Base-by-base conservation (phyloP, 35 echinoderm and acorn worm genomes). In the Holothuria glaberrima region DNA sequence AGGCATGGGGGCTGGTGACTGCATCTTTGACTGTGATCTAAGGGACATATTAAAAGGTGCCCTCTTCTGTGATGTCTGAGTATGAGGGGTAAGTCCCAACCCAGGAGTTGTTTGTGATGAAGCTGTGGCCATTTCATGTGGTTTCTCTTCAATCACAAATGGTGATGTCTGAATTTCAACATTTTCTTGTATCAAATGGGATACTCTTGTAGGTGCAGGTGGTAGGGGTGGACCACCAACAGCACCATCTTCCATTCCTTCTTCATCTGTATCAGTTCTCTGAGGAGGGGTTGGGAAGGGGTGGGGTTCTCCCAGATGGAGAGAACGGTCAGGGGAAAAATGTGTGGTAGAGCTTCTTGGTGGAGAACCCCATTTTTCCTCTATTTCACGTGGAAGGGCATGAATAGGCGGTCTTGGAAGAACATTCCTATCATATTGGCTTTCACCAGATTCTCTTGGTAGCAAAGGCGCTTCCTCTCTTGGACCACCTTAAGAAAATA, bases 231-330 rank as follows among this genome's bases (percentile, higher is more conserved):
- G 50, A 54, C 50, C 31, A 24, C 28, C 63, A 30, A 22, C 63
- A 69, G 31, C 22, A 29, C 25, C 66, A 4, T 69, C 34, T 9
- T 78, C 56, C 26, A 61, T 32, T 26, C 4, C 27, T 20, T 62
- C 59, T 17, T 86, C 83, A 10, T 86, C 83, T 31, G 57, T 66
- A 25, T 68, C 19, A 18, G 58, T 41, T 54, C 83, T 67, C 31
- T 86, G 83, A 3, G 80, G 80, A 22, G 83, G 83, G 30, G 83
- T 86, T 34, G 83, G 83, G 33, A 86, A 86, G 30, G 83, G 83
- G 35, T 86, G 83, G 21, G 24, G 33, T 21, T 86, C 83, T 46
- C 19, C 30, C 34, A 86, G 3, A 14, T 66, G 19, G 25, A 20
- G 12, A 22, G 59, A 86, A 22, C 62, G 64, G 30, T 86, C 63